Percentiles rank a stretch among this genome's conserved stretches.
Conservation (phyloP, 2,888 invertebrate species). For the Operophtera brumata region DNA sequence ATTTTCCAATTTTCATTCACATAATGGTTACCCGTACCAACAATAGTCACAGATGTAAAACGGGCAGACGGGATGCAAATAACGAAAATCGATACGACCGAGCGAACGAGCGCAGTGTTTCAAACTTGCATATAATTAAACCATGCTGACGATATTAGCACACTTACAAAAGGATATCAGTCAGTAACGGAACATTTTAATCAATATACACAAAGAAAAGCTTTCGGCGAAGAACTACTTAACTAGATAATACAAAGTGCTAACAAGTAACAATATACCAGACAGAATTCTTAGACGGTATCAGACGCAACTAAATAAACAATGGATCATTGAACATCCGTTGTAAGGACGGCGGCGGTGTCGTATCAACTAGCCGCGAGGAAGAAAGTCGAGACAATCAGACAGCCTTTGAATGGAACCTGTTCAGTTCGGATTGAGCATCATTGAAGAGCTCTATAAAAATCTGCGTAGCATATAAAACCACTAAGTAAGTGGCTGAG, state of each 20-base stretch:
- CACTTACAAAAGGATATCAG: conserved; percentile 40
- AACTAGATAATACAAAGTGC: conserved; percentile 35
- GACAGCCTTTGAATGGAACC: conserved; percentile 34
- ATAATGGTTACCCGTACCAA: conserved; percentile 61
- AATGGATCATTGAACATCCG: conserved; percentile 71
- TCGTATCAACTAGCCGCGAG: conserved; percentile 58
- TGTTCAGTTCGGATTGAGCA: conserved; percentile 24
- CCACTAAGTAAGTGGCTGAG: conserved; percentile 68
- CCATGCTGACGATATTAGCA: conserved; percentile 53
- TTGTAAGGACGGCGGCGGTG: conserved; percentile 55
- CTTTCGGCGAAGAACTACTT: conserved; percentile 14
- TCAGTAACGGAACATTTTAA: conserved; percentile 28
- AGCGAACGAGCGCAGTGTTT: conserved; percentile 60
- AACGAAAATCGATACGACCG: conserved; percentile 76
- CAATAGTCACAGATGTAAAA: conserved; percentile 70
- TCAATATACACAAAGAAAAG: conserved; percentile 28
- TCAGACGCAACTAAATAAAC: conserved; percentile 55
- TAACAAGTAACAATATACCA: conserved; percentile 38
- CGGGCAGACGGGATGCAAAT: conserved; percentile 77
- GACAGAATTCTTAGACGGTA: conserved; percentile 62
- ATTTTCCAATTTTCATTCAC: conserved; percentile 21
- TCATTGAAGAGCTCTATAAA: conserved; percentile 35
- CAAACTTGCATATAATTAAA: conserved; percentile 71
- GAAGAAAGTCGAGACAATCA: conserved; percentile 38
- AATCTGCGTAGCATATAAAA: conserved; percentile 43